These are phyloP conservation scores for Pseudomyrmex cubaensis DNA, from an alignment of 1,140 invertebrate genomes.

Conservation along the genomic window DNA sequence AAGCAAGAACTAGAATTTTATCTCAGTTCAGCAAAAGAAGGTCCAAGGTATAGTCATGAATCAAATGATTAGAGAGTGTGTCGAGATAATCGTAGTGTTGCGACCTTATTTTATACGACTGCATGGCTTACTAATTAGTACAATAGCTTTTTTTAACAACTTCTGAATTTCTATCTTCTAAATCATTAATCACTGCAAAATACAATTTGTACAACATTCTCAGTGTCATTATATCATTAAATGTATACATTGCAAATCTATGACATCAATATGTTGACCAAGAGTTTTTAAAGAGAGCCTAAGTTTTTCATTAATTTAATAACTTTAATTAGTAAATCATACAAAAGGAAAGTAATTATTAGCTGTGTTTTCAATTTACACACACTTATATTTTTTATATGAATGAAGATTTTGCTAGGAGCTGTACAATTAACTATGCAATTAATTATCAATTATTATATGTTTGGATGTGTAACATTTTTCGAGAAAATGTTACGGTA, in stretches of 20 bases:
- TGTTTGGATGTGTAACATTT: not conserved
- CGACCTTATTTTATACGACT: not conserved
- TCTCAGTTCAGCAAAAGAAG: constrained; percentile 2
- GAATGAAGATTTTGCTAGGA: not conserved
- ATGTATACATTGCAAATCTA: constrained; percentile 1
- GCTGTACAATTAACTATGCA: not conserved
- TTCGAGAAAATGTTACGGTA: not conserved
- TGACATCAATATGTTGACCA: not conserved
- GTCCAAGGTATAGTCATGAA: not conserved
- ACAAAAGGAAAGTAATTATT: not conserved
- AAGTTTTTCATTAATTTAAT: not conserved
- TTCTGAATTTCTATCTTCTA: not conserved
- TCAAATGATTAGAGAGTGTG: constrained; percentile 28
- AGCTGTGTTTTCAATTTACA: not conserved
- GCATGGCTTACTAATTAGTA: constrained; percentile 8
- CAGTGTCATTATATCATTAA: not conserved
- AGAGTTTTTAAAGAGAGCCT: not conserved
- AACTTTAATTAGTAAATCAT: not conserved
- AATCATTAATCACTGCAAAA: not conserved
- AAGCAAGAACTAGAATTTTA: constrained; percentile 18
- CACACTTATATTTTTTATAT: not conserved
- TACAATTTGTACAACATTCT: constrained; percentile 8
- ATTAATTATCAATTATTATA: too few relatives aligned
- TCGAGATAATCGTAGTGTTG: constrained; percentile 36
- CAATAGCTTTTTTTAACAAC: not conserved